These are phyloP conservation scores for Psophia crepitans DNA, from an alignment of 2,113 vertebrate genomes.

Conservation along the genomic window DNA sequence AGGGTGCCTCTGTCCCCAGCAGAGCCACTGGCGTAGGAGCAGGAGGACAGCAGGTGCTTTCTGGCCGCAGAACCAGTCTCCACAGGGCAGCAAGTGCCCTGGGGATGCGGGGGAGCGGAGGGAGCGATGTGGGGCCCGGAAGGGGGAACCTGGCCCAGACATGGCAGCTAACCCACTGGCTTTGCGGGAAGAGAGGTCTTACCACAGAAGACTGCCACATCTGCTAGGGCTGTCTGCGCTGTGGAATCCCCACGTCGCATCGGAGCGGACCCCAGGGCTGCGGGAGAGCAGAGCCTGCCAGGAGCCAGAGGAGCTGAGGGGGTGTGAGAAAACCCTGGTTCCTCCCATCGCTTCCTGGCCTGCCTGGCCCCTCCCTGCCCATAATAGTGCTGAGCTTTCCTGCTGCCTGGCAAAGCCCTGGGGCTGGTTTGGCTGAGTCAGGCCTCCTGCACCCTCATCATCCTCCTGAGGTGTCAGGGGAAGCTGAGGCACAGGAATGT, in stretches of 20 bases:
- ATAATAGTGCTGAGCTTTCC: conserved; percentile 14
- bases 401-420: conserved; percentile 7
- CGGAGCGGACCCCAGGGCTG: neutral
- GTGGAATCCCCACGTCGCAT: neutral
- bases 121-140: neutral
- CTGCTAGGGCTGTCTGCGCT: neutral
- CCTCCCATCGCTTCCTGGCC: conserved; percentile 50
- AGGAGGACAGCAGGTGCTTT: neutral
- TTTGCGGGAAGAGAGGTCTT: neutral
- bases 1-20: neutral
- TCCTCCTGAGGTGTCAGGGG: conserved; percentile 3
- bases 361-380: conserved; percentile 43
- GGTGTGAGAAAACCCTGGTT: conserved; percentile 15
- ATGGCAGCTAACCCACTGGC: neutral
- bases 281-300: neutral
- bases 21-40: neutral
- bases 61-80: neutral
- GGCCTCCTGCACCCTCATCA: conserved; percentile 25
- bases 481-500: conserved; percentile 43
- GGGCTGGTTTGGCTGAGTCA: conserved; percentile 46
- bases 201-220: neutral
- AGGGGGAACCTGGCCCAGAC: neutral
- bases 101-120: rapidly evolving
- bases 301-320: neutral
- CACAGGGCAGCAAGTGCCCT: neutral